phyloP scores from a whole-genome alignment of 2,888 invertebrate species.

The Euplagia quadripunctaria region DNA sequence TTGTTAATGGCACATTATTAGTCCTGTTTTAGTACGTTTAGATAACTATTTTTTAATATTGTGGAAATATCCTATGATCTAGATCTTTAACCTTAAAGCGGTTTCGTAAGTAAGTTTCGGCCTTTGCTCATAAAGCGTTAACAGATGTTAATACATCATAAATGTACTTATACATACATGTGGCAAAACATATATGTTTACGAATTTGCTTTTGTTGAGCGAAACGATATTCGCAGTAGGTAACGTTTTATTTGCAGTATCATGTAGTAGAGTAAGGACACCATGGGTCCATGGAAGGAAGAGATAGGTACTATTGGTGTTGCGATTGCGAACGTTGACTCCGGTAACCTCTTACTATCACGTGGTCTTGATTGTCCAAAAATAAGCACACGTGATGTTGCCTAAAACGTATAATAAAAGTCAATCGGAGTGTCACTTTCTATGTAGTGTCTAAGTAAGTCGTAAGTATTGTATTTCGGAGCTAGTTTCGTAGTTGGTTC shows the following conservation, averaged over 20 bases:
- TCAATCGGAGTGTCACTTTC: too few species aligned
- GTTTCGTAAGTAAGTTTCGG: too few species aligned
- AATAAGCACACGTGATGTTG: too few species aligned
- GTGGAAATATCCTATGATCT: too few species aligned
- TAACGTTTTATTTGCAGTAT: background rate
- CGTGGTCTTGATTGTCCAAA: background rate
- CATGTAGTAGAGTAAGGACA: background rate
- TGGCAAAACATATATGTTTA: background rate
- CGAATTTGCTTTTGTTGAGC: background rate
- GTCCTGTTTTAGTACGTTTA: too few species aligned
- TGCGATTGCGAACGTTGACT: background rate
- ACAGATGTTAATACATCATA: too few species aligned
- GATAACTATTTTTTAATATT: too few species aligned
- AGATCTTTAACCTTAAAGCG: too few species aligned
- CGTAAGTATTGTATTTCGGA: background rate
- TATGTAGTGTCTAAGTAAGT: too few species aligned
- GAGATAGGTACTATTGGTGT: background rate
- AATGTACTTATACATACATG: background rate
- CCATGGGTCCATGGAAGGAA: background rate
- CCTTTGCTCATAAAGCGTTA: too few species aligned
- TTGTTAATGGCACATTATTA: too few species aligned
- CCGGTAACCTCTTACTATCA: background rate
- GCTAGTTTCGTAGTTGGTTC: slow-evolving; percentile 12
- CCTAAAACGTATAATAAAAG: too few species aligned
- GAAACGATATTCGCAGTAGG: background rate